Percentiles rank a stretch among this genome's conserved stretches.
Conservation (phyloP, 2,888 invertebrate genomes). For the Aethes cnicana region DNA sequence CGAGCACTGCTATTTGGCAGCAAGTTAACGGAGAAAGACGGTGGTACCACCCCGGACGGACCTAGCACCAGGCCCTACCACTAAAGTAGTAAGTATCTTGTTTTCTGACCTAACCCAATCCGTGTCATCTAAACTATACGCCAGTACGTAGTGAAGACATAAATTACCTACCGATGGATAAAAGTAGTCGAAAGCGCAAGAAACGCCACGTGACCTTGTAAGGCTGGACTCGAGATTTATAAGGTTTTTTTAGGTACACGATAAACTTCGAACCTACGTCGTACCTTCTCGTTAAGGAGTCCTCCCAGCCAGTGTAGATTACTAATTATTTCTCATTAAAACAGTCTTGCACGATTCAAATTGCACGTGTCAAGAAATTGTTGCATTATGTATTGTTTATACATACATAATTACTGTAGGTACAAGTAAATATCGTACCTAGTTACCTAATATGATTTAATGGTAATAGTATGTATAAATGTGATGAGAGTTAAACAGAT, state of each 20-base stretch:
- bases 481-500: too few species aligned
- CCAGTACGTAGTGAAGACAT: conserved; percentile 24
- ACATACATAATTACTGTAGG: too few species aligned
- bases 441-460: too few species aligned
- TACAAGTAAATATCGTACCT: too few species aligned
- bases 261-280: conserved; percentile 21
- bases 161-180: conserved; percentile 4
- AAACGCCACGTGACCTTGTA: conserved; percentile 20
- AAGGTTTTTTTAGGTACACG: conserved; percentile 14
- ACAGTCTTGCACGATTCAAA: conserved; percentile 2
- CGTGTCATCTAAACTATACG: conserved; percentile 9
- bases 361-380: too few species aligned
- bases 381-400: too few species aligned
- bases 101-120: not conserved
- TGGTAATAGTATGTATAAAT: too few species aligned
- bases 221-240: conserved; percentile 8
- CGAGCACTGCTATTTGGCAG: too few species aligned
- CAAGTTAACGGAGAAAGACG: too few species aligned
- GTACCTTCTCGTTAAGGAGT: conserved; percentile 7
- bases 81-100: too few species aligned
- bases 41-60: too few species aligned
- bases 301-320: conserved; percentile 2
- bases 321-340: conserved; percentile 27
- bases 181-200: conserved; percentile 9
- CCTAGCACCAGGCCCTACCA: too few species aligned